These are phyloP conservation scores for Melanogrammus aeglefinus DNA, from an alignment of 2,797 vertebrate species.

Conservation along the genomic window DNA sequence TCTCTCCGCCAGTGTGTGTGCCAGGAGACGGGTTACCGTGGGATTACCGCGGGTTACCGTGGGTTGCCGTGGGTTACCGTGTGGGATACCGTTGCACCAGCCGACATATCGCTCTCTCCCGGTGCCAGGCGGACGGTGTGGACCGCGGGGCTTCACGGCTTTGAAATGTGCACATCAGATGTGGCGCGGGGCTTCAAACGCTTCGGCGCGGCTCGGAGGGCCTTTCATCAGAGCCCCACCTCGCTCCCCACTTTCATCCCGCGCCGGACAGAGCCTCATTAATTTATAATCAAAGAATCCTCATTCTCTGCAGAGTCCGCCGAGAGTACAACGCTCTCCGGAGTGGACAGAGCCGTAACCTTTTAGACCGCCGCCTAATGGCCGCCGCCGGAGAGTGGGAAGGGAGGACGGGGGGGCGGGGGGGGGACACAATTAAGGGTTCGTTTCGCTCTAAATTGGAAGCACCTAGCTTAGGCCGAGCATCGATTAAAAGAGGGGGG, in stretches of 20 bases:
- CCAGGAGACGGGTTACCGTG: conserved; percentile 29
- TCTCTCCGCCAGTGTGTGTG: conserved; percentile 7
- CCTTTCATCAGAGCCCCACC: conserved; percentile 66
- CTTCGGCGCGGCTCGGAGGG: conserved; percentile 34
- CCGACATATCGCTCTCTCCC: conserved; percentile 19
- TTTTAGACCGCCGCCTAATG: conserved; percentile 39
- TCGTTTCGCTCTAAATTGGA: not conserved
- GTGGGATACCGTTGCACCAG: not conserved
- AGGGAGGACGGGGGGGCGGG: not conserved
- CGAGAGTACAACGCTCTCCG: conserved; percentile 42
- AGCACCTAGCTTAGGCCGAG: not conserved
- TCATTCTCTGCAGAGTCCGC: conserved; percentile 36
- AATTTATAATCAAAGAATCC: conserved; percentile 65
- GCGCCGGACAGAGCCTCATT: conserved; percentile 59
- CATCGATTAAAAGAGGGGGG: not conserved
- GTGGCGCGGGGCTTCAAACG: conserved; percentile 39
- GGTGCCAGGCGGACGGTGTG: conserved; percentile 27
- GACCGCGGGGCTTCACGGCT: conserved; percentile 34
- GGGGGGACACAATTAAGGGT: conserved; percentile 3
- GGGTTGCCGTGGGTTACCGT: too few species aligned
- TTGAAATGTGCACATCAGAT: conserved; percentile 54
- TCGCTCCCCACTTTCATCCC: conserved; percentile 61
- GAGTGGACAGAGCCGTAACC: conserved; percentile 33
- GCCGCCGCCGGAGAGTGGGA: not conserved
- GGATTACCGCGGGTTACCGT: too few species aligned